phyloP scores from a whole-genome alignment of 2,113 vertebrate species.

The Paraplagusia blochii region DNA sequence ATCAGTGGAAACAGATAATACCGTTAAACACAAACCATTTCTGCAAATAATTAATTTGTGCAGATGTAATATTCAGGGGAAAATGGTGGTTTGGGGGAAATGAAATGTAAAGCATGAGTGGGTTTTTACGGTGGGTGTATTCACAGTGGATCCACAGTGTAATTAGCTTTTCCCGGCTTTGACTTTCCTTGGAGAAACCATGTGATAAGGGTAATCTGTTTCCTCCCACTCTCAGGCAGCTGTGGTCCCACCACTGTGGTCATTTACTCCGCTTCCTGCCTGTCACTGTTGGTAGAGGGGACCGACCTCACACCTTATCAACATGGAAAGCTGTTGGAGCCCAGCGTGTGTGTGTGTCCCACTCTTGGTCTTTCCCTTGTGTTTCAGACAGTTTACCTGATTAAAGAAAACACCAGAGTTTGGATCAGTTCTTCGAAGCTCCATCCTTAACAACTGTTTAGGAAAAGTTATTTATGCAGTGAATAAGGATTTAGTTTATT shows the following conservation, averaged over 20 bases:
- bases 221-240: constrained; percentile 46
- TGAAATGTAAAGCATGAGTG: constrained; percentile 38
- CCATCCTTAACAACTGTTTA: too few species aligned
- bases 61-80: constrained; percentile 16
- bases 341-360: not conserved
- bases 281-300: constrained; percentile 1
- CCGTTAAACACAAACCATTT: not conserved
- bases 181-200: constrained; percentile 46
- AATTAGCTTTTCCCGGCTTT: constrained; percentile 60
- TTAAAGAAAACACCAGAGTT: too few species aligned
- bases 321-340: not conserved
- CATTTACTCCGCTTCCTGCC: constrained; percentile 23
- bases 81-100: constrained; percentile 23
- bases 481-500: too few species aligned
- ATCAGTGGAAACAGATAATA: not conserved
- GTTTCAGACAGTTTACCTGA: too few species aligned
- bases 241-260: constrained; percentile 27
- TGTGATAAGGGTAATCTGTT: constrained; percentile 60
- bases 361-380: constrained; percentile 7
- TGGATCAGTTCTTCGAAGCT: too few species aligned
- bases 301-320: constrained; percentile 4
- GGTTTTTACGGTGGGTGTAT: constrained; percentile 39
- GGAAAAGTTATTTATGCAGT: too few species aligned
- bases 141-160: constrained; percentile 31
- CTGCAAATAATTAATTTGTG: not conserved